Evolutionary conservation across 64 coral and sea anemone genomes (phyloP), one percentile per base, ranked within the genome.

Genomic region (Orbicella faveolata): DNA sequence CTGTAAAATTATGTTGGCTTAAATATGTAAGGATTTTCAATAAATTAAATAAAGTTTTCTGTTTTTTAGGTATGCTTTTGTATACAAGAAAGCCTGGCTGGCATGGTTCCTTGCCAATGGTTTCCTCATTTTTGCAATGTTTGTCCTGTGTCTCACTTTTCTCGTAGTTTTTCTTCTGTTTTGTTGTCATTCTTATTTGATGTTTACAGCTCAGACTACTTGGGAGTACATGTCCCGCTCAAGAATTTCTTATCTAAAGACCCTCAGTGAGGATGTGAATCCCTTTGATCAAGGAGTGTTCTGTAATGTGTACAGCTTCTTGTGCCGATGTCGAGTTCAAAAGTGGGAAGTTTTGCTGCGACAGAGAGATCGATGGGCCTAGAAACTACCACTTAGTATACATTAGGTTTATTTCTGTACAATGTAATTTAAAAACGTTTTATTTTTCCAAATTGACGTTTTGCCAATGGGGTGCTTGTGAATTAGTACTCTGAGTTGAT

Each of bases 201-300:
- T 96, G 85, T 44, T 96, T 16, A 98, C 89, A 25, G 92, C 83
- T 2, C 96, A 93, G 52, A 98, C 96, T 54, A 98, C 96, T 4
- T 98, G 96, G 96, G 96, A 98, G 57, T 94, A 98, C 55, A 98
- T 98, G 96, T 93, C 96, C 17, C 93, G 93, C 3, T 98, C 96
- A 36, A 93, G 96, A 62, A 98, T 98, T 63, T 98, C 96, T 10
- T 98, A 98, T 65, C 67, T 98, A 37, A 98, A 98, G 78, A 98
- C 93, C 52, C 86, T 98, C 11, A 95, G 78, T 67, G 96, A 98
- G 39, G 96, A 94, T 48, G 89, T 93, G 17, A 99, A 99, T 88
- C 97, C 97, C 17, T 99, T 99, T 91, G 94, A 99, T 77, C 94
- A 99, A 76, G 97, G 97, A 15, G 87, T 93, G 30, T 91, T 95